phyloP scores from a whole-genome alignment of 2,888 invertebrate genomes.

The Tenodera sinensis region DNA sequence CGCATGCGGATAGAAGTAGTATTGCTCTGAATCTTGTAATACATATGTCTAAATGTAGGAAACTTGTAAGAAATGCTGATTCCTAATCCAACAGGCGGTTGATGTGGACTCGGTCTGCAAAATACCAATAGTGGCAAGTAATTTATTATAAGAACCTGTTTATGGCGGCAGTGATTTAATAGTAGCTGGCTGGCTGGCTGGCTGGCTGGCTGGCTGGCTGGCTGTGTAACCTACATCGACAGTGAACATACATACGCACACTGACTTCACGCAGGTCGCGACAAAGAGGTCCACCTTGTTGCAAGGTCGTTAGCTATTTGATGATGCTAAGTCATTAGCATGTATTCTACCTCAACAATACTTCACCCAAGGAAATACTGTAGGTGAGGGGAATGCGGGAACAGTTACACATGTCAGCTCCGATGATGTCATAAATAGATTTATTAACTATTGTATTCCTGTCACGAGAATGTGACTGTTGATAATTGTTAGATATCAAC shows the following conservation, averaged over 20 bases:
- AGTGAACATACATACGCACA: background rate
- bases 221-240: background rate
- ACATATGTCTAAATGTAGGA: background rate
- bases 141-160: background rate
- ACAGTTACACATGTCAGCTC: no score
- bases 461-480: no score
- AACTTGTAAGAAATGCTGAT: background rate
- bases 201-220: no score
- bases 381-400: no score
- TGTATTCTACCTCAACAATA: background rate
- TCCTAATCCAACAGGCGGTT: no score
- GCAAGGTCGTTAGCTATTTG: background rate
- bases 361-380: no score
- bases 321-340: background rate
- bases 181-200: background rate
- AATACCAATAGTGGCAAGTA: background rate
- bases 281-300: slow-evolving; percentile 1
- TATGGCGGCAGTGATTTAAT: background rate
- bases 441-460: no score
- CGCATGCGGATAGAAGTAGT: background rate
- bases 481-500: no score
- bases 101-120: background rate
- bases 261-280: background rate
- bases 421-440: no score
- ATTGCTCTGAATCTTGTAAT: background rate